These are phyloP conservation scores for Aurelia aurita DNA, from an alignment of 30 jellyfish, hydroid and myxozoan species.

Conservation along the genomic window DNA sequence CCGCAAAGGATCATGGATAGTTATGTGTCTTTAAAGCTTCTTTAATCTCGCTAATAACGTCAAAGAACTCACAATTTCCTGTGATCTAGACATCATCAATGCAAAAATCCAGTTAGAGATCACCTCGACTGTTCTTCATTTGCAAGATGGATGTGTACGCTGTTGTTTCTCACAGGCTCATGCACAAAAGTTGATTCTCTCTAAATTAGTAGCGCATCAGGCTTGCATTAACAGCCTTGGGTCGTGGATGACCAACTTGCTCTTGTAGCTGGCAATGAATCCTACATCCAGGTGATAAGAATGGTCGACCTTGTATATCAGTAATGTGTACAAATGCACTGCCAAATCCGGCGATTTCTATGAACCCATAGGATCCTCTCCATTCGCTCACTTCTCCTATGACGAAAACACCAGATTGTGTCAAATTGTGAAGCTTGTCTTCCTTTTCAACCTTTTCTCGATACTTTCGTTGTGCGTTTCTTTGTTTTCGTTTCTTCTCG, in stretches of 20 bases:
- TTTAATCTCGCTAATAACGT: too few relatives aligned
- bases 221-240: constrained; percentile 58
- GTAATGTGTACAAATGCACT: constrained; percentile 52
- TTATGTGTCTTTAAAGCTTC: too few relatives aligned
- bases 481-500: constrained; percentile 24
- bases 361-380: constrained; percentile 62
- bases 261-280: constrained; percentile 46
- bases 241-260: constrained; percentile 48
- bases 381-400: constrained; percentile 51
- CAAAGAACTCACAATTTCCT: too few relatives aligned
- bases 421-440: neutral
- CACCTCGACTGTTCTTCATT: too few relatives aligned
- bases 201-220: neutral
- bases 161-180: too few relatives aligned
- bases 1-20: too few relatives aligned
- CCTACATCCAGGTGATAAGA: constrained; percentile 21
- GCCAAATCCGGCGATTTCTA: constrained; percentile 38
- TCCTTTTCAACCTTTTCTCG: neutral
- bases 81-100: too few relatives aligned
- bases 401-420: constrained; percentile 1
- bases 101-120: too few relatives aligned
- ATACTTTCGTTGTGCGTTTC: constrained; percentile 11
- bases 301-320: constrained; percentile 42
- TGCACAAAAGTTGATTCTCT: too few relatives aligned
- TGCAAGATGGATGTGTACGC: too few relatives aligned